Evolutionary conservation across 2,797 vertebrate genomes (phyloP), one percentile per base, ranked within the genome.

Genomic region (Ceyx erithaca): DNA sequence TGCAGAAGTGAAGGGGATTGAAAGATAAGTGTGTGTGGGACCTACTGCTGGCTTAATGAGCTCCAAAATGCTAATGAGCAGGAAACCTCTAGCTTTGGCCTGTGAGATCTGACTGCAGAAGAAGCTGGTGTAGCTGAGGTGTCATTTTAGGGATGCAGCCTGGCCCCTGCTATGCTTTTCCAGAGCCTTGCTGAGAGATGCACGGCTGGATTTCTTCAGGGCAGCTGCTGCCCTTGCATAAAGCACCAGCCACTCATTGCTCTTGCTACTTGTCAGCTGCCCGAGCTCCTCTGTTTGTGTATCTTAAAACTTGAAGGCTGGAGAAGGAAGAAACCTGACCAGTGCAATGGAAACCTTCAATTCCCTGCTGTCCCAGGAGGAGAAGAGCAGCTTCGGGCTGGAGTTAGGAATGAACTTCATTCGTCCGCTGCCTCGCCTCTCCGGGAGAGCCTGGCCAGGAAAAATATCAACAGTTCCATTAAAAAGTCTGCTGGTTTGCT

Each of bases 401-500:
- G 62, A 87, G 92, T 51, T 52, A n/a, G 92, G 89, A 94, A 93
- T 94, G 93, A 96, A 94, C 92, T 94, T 64, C 35, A 1, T 30
- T 88, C 68, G 90, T 75, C 76, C 48, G 0, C 85, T 19, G 90
- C 93, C 90, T 95, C 4, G 85, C 91, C 87, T 91, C 85, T 95
- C 89, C 93, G 37, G 81, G 84, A 33, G 91, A 67, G 87, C 62
- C 85, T 17, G 18, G 97, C 97, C 97, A 97, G 96, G 85, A 97
- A 97, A 97, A 97, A 97, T 91, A 97, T 94, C 96, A 97, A 96
- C 95, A 97, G 94, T 96, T 96, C 96, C 96, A 96, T 97, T 94
- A 96, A 97, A 96, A 97, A 97, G 96, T 97, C 96, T 97, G 96
- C 97, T 84, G 96, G 91, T 95, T 96, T 93, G 95, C 94, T 95